A percentile compares a stretch with the other conserved stretches of the same genome.
Conservation (phyloP, 2,113 vertebrate genomes). For the Chiloscyllium plagiosum region DNA sequence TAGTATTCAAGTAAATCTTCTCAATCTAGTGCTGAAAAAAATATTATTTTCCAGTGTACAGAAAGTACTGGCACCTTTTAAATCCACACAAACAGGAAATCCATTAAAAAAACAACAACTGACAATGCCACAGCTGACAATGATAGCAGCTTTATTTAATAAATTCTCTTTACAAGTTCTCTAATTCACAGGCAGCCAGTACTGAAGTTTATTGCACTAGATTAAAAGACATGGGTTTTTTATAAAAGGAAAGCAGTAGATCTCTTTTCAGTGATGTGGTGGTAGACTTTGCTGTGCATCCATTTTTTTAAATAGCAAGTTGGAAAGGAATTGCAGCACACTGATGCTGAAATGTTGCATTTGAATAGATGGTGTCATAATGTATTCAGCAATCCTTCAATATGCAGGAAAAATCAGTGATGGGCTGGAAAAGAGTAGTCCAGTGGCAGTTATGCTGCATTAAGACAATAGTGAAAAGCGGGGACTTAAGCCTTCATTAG, state of each 20-base stretch:
- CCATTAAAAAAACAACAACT: not conserved
- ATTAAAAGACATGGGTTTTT: conserved; percentile 44
- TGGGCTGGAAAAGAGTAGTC: not conserved
- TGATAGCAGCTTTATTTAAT: conserved; percentile 63
- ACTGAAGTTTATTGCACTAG: conserved; percentile 55
- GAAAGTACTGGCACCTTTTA: not conserved
- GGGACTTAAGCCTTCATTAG: conserved; percentile 87
- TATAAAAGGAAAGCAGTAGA: conserved; percentile 14
- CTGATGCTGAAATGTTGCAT: conserved; percentile 30
- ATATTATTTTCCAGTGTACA: not conserved
- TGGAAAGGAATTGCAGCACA: not conserved
- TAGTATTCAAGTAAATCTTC: not conserved
- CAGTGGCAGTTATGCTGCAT: not conserved
- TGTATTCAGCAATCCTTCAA: conserved; percentile 7
- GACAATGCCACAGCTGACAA: conserved; percentile 34
- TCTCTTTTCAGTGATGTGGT: not conserved
- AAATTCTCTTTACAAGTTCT: conserved; percentile 64
- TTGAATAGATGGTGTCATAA: not conserved
- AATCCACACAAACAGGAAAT: not conserved
- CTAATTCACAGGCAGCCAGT: conserved; percentile 43
- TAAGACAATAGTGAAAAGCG: conserved; percentile 20
- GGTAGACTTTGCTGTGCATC: not conserved
- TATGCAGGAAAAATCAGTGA: not conserved
- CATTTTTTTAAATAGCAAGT: not conserved
- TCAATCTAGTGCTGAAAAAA: not conserved